Conservation (phyloP, 2,888 invertebrate species). For the Leucozona laternaria region DNA sequence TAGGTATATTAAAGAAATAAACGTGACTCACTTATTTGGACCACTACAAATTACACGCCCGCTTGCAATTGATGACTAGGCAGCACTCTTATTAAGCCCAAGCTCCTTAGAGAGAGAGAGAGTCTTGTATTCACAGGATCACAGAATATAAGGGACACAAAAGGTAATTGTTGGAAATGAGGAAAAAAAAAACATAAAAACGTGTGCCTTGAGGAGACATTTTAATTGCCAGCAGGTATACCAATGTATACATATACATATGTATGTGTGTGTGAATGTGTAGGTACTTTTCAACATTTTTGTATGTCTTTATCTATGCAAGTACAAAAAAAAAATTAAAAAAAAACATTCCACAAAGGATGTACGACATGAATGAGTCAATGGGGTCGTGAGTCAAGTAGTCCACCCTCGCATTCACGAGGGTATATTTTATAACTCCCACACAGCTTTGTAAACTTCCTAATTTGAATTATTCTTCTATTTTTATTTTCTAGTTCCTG, state of each 20-base stretch:
- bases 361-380: slow-evolving; percentile 61
- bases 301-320: slow-evolving; percentile 2
- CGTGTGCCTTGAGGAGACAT: slow-evolving; percentile 71
- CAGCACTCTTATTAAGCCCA: slow-evolving; percentile 54
- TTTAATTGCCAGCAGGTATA: slow-evolving; percentile 73
- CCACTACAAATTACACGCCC: slow-evolving; percentile 69
- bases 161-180: slow-evolving; percentile 46
- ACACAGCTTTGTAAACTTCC: slow-evolving; percentile 61
- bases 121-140: slow-evolving; percentile 40
- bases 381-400: slow-evolving; percentile 71
- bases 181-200: slow-evolving; percentile 35
- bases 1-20: slow-evolving; percentile 19
- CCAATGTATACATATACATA: neutral
- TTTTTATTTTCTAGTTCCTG: slow-evolving; percentile 67
- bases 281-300: slow-evolving; percentile 17
- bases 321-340: neutral
- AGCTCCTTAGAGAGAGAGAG: slow-evolving; percentile 41
- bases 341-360: slow-evolving; percentile 50
- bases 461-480: slow-evolving; percentile 70
- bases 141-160: slow-evolving; percentile 55
- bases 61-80: slow-evolving; percentile 73
- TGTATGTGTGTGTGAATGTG: neutral
- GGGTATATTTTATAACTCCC: slow-evolving; percentile 41
- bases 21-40: slow-evolving; percentile 74
- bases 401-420: slow-evolving; percentile 58